phyloP scores from a whole-genome alignment of 2,888 invertebrate genomes.

The Escarpia spicata region DNA sequence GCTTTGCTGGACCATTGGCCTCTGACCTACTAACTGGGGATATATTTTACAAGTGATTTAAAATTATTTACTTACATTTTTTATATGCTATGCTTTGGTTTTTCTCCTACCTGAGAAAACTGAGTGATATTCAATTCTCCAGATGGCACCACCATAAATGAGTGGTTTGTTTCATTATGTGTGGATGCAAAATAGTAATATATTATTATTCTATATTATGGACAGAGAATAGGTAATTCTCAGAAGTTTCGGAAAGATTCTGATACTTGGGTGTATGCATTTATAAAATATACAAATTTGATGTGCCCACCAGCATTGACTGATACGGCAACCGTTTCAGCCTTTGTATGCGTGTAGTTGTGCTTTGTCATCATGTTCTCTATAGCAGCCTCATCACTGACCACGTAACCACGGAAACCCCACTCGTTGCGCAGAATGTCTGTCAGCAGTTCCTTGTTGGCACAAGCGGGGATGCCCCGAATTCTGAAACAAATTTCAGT shows the following conservation, averaged over 20 bases:
- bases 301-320: not conserved
- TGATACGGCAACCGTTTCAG: not conserved
- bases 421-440: constrained; percentile 41
- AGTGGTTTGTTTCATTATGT: too few species aligned
- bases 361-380: constrained; percentile 39
- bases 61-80: not conserved
- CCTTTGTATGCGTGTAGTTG: constrained; percentile 27
- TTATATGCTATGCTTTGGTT: not conserved
- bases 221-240: not conserved
- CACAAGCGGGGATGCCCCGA: constrained; percentile 48
- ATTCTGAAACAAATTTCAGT: constrained; percentile 42
- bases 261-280: too few species aligned
- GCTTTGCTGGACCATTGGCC: too few species aligned
- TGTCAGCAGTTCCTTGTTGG: constrained; percentile 42
- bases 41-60: not conserved
- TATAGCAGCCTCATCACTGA: constrained; percentile 48
- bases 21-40: too few species aligned
- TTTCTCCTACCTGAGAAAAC: not conserved
- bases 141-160: too few species aligned
- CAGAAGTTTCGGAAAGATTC: too few species aligned
- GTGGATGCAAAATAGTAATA: too few species aligned
- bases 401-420: constrained; percentile 46
- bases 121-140: too few species aligned
- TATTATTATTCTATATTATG: too few species aligned
- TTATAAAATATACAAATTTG: too few species aligned